These are phyloP conservation scores for Brachyistius frenatus DNA, from an alignment of 2,113 vertebrate species.

Conservation along the genomic window DNA sequence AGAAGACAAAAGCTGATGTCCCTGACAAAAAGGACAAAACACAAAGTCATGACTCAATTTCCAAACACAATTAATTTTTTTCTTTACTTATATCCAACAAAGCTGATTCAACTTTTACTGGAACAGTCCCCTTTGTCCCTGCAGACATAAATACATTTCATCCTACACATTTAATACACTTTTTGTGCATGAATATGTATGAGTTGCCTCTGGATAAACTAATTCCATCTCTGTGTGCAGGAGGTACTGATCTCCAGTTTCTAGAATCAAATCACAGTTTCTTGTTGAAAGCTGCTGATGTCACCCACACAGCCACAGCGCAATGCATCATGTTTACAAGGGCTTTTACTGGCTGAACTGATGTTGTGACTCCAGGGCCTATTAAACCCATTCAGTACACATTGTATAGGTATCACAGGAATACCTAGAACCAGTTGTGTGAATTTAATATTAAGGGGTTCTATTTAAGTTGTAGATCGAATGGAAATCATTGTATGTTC, in stretches of 20 bases:
- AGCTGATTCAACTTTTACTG: neutral
- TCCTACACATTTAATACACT: neutral
- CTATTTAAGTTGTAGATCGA: no score
- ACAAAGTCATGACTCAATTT: neutral
- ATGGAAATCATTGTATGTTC: no score
- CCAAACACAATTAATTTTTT: neutral
- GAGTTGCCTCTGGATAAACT: neutral
- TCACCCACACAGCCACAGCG: neutral
- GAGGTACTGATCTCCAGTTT: neutral
- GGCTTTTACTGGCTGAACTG: neutral
- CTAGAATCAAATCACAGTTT: conserved; percentile 15
- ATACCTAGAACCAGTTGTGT: neutral
- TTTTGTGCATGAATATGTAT: neutral
- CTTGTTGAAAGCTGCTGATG: conserved; percentile 9
- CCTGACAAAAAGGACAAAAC: neutral
- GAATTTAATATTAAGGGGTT: neutral
- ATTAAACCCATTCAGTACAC: conserved; percentile 8
- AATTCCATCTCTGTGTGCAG: neutral
- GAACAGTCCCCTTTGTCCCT: neutral
- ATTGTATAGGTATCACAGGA: neutral
- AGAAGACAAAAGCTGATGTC: no score
- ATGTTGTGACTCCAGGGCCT: neutral
- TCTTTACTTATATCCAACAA: neutral
- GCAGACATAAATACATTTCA: neutral
- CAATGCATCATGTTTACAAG: conserved; percentile 20